Conservation (phyloP, 2,888 invertebrate genomes). For the Tupiocoris notatus region DNA sequence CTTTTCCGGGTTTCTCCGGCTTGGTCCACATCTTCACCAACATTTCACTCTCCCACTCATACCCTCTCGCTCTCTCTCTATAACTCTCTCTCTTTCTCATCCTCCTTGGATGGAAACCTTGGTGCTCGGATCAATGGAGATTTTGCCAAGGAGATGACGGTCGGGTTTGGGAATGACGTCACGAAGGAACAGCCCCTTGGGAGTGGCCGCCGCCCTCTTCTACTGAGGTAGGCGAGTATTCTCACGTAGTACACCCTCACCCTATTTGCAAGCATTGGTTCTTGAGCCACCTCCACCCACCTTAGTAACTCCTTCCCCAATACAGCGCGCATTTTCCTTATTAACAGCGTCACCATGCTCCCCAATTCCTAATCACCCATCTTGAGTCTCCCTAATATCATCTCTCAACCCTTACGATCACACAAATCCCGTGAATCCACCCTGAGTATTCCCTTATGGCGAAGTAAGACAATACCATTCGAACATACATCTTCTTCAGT, state of each 20-base stretch:
- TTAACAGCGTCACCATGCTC: neutral
- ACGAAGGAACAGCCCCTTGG: neutral
- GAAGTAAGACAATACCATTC: too few species aligned
- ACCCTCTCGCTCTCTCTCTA: neutral
- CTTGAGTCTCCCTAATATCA: neutral
- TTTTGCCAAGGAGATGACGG: conserved; percentile 8
- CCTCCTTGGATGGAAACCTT: neutral
- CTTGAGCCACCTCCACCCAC: neutral
- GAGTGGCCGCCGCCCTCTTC: neutral
- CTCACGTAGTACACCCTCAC: neutral
- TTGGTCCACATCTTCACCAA: neutral
- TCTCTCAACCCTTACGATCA: neutral
- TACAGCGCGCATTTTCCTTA: neutral
- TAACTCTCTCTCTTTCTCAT: neutral
- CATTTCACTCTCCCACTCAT: neutral
- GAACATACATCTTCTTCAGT: too few species aligned
- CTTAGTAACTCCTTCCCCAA: neutral
- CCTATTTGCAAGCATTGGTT: neutral
- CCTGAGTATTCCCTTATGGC: too few species aligned
- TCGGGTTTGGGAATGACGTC: conserved; percentile 17
- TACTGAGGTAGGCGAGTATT: neutral
- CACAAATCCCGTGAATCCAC: too few species aligned
- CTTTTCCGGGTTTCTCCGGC: neutral
- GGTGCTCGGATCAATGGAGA: conserved; percentile 22
- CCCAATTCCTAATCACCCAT: neutral